A percentile compares a stretch with the other conserved stretches of the same genome.
Evolutionary conservation across 2,797 vertebrate genomes (phyloP).

Genomic region (Balearica regulorum): DNA sequence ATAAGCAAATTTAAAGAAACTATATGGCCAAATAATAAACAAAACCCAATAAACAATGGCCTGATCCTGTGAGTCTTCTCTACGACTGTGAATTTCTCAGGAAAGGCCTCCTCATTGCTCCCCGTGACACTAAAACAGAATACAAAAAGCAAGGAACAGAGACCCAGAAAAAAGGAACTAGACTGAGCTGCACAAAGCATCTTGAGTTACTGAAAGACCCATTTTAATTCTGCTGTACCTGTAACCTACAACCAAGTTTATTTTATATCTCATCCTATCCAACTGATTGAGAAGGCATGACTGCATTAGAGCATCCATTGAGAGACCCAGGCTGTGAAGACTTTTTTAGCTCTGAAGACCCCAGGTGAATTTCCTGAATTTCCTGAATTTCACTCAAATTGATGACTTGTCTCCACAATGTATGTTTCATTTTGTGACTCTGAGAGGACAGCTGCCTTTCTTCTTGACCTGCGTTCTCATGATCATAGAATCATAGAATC

Average conservation of each 20-base stretch:
- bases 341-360: not conserved
- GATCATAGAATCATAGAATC: too few relatives aligned
- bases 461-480: not conserved
- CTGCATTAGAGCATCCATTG: fast-evolving
- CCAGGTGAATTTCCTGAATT: not conserved
- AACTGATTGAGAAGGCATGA: not conserved
- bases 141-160: not conserved
- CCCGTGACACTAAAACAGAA: not conserved
- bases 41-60: not conserved
- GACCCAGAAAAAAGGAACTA: not conserved
- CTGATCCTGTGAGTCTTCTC: not conserved
- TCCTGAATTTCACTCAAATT: not conserved
- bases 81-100: not conserved
- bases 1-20: not conserved
- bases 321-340: not conserved
- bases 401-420: not conserved
- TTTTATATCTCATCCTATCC: not conserved
- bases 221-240: not conserved
- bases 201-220: not conserved
- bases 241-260: not conserved
- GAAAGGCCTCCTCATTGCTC: not conserved
- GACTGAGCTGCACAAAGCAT: not conserved
- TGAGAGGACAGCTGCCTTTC: not conserved
- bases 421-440: not conserved
- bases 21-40: not conserved